A percentile compares a stretch with the other conserved stretches of the same genome.
These are phyloP conservation scores for Perodicticus potto DNA, from an alignment of 2,797 vertebrate genomes.

Conservation along the genomic window DNA sequence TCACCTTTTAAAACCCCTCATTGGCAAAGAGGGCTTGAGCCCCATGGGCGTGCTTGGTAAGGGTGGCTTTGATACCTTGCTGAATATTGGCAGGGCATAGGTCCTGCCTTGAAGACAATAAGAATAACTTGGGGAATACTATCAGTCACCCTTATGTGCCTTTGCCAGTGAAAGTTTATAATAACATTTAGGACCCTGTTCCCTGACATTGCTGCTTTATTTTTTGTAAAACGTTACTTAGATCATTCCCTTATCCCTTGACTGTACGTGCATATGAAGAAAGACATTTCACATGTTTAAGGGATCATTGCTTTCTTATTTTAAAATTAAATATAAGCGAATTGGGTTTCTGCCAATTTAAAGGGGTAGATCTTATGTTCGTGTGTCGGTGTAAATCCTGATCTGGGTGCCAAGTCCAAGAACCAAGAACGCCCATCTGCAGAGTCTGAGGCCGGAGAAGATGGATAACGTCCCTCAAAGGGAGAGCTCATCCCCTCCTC, in stretches of 20 bases:
- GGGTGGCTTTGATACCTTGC: not conserved
- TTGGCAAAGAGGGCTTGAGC: not conserved
- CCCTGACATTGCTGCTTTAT: not conserved
- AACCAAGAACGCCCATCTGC: not conserved
- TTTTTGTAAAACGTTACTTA: conserved; percentile 6
- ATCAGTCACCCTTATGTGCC: not conserved
- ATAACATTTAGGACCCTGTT: not conserved
- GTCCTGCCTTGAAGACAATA: not conserved
- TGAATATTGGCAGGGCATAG: not conserved
- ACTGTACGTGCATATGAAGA: not conserved
- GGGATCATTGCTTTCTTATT: conserved; percentile 43
- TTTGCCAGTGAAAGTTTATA: not conserved
- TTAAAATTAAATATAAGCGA: conserved; percentile 36
- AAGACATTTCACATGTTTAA: not conserved
- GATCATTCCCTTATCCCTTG: not conserved
- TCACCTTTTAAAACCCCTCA: not conserved
- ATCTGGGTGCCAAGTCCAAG: not conserved
- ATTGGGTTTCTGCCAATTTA: conserved; percentile 32
- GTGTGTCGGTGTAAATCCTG: not conserved
- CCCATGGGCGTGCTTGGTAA: not conserved
- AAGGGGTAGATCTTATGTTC: not conserved
- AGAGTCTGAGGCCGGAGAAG: not conserved
- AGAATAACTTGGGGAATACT: not conserved
- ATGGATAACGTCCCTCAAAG: not conserved
- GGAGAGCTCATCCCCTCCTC: not conserved